A percentile compares a stretch with the other conserved stretches of the same genome.
These are phyloP conservation scores for Heterodera schachtii DNA, from an alignment of 1,140 invertebrate species.

Conservation along the genomic window DNA sequence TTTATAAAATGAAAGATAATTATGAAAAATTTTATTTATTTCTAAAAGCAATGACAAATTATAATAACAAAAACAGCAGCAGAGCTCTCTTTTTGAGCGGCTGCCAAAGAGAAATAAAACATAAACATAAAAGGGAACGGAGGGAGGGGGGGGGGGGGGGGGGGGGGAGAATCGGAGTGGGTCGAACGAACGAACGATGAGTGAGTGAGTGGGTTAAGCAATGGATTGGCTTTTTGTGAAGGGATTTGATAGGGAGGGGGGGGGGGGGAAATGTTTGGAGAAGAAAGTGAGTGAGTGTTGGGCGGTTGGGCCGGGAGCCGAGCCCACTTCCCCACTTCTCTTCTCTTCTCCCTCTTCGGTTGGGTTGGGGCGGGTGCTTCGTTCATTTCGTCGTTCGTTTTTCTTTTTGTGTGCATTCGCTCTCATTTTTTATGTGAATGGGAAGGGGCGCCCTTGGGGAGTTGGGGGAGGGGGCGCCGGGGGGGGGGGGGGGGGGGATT, in stretches of 20 bases:
- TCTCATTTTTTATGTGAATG: constrained; percentile 1
- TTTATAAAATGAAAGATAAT: too few species aligned
- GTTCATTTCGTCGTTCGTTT: constrained; percentile 2
- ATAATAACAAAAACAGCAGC: too few species aligned
- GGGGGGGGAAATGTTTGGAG: neutral
- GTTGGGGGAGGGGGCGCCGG: neutral
- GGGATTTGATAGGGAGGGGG: neutral
- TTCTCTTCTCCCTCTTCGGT: neutral
- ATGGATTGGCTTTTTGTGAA: constrained; percentile 1
- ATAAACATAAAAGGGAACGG: too few species aligned
- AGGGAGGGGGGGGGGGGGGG: too few species aligned
- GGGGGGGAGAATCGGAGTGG: neutral
- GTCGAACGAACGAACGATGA: neutral
- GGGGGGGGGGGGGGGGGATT: too few species aligned
- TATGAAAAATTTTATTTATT: too few species aligned
- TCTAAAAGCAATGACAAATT: too few species aligned
- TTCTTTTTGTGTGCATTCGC: constrained; percentile 2
- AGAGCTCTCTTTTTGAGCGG: too few species aligned
- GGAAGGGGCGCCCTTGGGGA: neutral
- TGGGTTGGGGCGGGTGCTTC: neutral
- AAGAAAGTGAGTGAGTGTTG: neutral
- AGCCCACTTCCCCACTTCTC: too few species aligned
- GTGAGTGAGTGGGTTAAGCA: neutral
- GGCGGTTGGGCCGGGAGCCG: too few species aligned
- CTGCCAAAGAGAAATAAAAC: too few species aligned